Percentiles rank a stretch among this genome's conserved stretches.
These are phyloP conservation scores for Periparus ater DNA, from an alignment of 2,797 vertebrate species.

Conservation along the genomic window DNA sequence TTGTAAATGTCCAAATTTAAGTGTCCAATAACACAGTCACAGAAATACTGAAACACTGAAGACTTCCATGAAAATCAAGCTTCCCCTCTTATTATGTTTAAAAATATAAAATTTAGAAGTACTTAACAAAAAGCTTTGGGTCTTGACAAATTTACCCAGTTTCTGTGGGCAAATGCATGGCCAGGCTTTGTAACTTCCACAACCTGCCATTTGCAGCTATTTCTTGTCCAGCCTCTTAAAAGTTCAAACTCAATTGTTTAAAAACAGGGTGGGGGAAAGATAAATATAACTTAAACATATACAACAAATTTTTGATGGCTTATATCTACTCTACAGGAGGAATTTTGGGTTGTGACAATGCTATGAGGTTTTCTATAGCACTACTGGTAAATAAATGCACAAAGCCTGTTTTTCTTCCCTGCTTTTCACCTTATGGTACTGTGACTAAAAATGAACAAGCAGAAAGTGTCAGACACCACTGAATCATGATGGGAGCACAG, in stretches of 20 bases:
- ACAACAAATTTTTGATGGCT: neutral
- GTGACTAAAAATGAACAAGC: neutral
- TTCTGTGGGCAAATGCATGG: neutral
- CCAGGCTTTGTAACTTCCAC: neutral
- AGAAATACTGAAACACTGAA: neutral
- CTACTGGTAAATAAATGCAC: neutral
- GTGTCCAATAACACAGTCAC: neutral
- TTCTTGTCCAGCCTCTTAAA: neutral
- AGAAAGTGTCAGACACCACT: neutral
- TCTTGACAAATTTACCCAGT: neutral
- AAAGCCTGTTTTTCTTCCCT: neutral
- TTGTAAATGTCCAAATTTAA: neutral
- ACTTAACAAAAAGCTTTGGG: neutral
- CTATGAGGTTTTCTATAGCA: neutral
- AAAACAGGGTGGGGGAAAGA: fast-evolving
- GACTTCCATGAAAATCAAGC: neutral
- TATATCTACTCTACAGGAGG: neutral
- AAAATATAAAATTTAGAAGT: neutral
- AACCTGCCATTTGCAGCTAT: neutral
- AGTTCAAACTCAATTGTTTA: neutral
- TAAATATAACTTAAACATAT: neutral
- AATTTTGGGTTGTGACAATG: neutral
- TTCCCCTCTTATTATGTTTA: neutral
- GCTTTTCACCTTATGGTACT: neutral
- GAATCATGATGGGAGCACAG: neutral